These are phyloP conservation scores for Drosophila nigricruria DNA, from an alignment of 2,888 invertebrate genomes.

Conservation along the genomic window DNA sequence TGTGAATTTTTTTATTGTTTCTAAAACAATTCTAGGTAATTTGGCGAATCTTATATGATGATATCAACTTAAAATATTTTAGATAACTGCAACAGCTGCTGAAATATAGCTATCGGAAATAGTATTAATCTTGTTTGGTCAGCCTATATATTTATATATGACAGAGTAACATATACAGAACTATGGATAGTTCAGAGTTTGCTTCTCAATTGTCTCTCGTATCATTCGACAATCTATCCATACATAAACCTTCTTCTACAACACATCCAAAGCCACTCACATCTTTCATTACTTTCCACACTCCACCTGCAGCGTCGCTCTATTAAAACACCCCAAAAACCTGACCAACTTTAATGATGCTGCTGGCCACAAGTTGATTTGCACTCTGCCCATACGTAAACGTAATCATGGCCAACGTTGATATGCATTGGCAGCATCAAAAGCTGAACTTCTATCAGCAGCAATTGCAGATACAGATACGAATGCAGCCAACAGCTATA, in stretches of 20 bases:
- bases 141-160: no score
- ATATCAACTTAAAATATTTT: neutral
- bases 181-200: neutral
- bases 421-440: constrained; percentile 31
- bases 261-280: neutral
- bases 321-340: neutral
- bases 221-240: neutral
- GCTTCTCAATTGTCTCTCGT: neutral
- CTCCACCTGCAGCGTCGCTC: neutral
- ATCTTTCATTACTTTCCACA: neutral
- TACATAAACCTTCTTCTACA: no score
- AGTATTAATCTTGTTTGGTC: neutral
- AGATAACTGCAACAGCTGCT: neutral
- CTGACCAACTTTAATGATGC: constrained; percentile 13
- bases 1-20: no score
- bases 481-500: neutral
- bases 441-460: constrained; percentile 50
- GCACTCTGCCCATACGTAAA: constrained; percentile 5
- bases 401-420: constrained; percentile 10
- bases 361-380: constrained; percentile 13
- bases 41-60: neutral
- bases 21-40: no score
- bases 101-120: neutral
- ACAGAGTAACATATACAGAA: no score
- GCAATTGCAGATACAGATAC: constrained; percentile 32